A percentile compares a stretch with the other conserved stretches of the same genome.
Evolutionary conservation across 2,113 vertebrate genomes (phyloP).

Genomic region (Psilopsiagon aurifrons): DNA sequence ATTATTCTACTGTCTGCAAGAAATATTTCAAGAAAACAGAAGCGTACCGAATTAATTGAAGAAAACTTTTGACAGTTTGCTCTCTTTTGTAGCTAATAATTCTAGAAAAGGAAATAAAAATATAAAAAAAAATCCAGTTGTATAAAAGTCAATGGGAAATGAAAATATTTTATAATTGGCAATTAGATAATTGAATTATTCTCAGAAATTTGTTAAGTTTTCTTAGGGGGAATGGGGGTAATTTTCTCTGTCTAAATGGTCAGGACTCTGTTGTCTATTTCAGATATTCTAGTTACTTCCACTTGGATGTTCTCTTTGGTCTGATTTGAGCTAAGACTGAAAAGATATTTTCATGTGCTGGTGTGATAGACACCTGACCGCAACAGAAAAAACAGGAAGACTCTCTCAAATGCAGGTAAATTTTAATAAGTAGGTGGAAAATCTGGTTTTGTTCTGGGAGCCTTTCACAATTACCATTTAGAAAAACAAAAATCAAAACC

Average conservation of each 20-base stretch:
- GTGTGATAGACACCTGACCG: background rate
- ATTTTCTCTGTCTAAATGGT: background rate
- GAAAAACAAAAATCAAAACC: background rate
- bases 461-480: background rate
- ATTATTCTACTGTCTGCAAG: background rate
- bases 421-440: background rate
- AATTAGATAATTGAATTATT: background rate
- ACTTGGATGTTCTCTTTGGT: background rate
- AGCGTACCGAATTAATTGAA: background rate
- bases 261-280: background rate
- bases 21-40: background rate
- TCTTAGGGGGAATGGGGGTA: rapidly evolving
- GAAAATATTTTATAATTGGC: background rate
- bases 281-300: background rate
- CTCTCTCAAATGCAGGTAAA: background rate
- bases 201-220: background rate
- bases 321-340: background rate
- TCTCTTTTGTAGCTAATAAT: background rate
- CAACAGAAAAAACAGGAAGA: background rate
- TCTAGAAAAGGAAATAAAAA: background rate
- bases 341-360: background rate
- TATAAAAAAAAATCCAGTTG: background rate
- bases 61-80: background rate
- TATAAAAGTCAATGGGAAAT: background rate
- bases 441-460: background rate